Evolutionary conservation across 2,797 vertebrate genomes (phyloP), one percentile per base, ranked within the genome.

Genomic region (Ctenopoma kingsleyae): DNA sequence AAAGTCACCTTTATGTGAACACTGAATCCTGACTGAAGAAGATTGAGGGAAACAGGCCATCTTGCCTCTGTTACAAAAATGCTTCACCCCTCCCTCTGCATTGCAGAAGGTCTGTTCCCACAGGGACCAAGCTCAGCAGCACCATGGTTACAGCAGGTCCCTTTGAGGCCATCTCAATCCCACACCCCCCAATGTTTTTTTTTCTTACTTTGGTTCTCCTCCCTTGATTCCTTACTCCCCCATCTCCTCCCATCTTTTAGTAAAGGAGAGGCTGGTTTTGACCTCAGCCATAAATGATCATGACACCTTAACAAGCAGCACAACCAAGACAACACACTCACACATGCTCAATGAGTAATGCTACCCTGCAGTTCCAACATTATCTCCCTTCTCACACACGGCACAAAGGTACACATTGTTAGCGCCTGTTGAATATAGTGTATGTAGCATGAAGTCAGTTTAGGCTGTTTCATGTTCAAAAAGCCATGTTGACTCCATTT

Each of bases 131-230:
- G 76, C 83, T 87, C 80, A 69, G 50, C 52, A 57, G 71, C 81
- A 57, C 87, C 88, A 91, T 91, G 86, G 88, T 89, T 90, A 87
- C 89, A 25, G 60, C 82, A 72, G 60, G 81, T 68, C 75, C 74
- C 74, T 87, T 88, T 84, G 73, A 87, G 87, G 79, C 75, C 78
- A 77, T 85, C 85, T 61, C 69, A 40, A 32, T 48, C 40, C 55
- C 56, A 47, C 23, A 49, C 27, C 20, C n/a, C 38, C 52, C 46
- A n/a, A 22, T 73, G 55, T 81, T 64, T 41, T 56, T 50, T 50
- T 61, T 57, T 32, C 50, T 49, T 59, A 47, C 36, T 25, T 46
- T 32, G 43, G 15, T 65, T 36, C 61, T 44, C 43, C 12, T 52
- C 54, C 55, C 62, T 63, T 63, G 72, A 81, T 72, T 76, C 49